phyloP scores from a whole-genome alignment of 2,113 vertebrate species.

The Scomber japonicus region DNA sequence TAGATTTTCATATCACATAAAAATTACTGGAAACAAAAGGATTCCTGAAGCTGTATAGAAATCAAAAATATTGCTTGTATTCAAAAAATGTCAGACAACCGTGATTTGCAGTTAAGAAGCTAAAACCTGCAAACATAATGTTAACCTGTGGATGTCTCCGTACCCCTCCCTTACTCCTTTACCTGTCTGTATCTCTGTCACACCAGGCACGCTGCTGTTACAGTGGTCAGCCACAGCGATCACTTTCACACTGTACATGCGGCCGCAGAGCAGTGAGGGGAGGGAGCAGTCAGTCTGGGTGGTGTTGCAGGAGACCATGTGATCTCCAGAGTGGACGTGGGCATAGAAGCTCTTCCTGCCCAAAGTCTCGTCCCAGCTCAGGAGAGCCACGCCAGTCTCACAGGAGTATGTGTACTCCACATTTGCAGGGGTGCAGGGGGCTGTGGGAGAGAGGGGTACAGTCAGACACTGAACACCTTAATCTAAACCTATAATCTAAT shows the following conservation, averaged over 20 bases:
- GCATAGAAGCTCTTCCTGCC: slow-evolving; percentile 71
- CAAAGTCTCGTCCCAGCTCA: slow-evolving; percentile 81
- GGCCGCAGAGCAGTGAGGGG: slow-evolving; percentile 74
- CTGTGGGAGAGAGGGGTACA: slow-evolving; percentile 53
- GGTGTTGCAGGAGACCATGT: slow-evolving; percentile 56
- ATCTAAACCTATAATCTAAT: neutral
- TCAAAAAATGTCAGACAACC: too few relatives aligned
- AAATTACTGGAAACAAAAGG: too few relatives aligned
- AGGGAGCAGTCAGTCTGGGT: slow-evolving; percentile 69
- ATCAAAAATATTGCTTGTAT: too few relatives aligned
- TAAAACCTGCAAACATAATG: too few relatives aligned
- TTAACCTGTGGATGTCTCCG: neutral
- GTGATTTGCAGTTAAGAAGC: too few relatives aligned
- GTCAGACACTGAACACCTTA: neutral
- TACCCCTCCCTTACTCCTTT: neutral
- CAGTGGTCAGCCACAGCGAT: slow-evolving; percentile 74
- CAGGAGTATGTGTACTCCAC: slow-evolving; percentile 76
- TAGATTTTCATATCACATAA: too few relatives aligned
- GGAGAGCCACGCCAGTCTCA: slow-evolving; percentile 55
- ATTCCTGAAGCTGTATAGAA: too few relatives aligned
- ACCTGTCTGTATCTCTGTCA: slow-evolving; percentile 77
- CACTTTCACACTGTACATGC: slow-evolving; percentile 72
- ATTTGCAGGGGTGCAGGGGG: slow-evolving; percentile 77
- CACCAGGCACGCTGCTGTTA: slow-evolving; percentile 76
- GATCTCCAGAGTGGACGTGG: slow-evolving; percentile 29